Evolutionary conservation across 2,113 vertebrate genomes (phyloP), one percentile per base, ranked within the genome.

Genomic region (Tychaedon coryphoeus): DNA sequence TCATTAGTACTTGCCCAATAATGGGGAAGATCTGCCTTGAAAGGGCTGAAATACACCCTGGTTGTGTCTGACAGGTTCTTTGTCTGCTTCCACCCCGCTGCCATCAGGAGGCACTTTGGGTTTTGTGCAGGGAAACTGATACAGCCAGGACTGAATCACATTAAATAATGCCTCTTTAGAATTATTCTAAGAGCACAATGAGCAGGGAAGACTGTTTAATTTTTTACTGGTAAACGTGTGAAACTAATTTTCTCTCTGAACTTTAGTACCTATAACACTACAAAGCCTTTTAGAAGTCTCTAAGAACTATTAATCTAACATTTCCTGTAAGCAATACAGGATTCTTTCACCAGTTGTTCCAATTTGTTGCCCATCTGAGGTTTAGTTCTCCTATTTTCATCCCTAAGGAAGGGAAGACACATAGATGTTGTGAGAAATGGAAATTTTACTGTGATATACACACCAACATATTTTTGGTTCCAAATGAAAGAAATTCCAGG

Each of bases 1-100:
- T 67, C 38, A 34, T 87, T 47, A 70, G 6, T 8, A 5, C 6
- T 0, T 70, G 20, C 15, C 43, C 14, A 31, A 14, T 40, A n/a
- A n/a, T 1, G 25, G 14, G 48, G 33, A 28, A 25, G 25, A n/a
- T 67, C 5, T 60, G 70, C 19, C 33, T 51, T 34, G 74, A 43
- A 62, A 60, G 38, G 25, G 50, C 36, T 12, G 0, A 26, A 71
- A 57, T 38, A 2, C 33, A 3, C 51, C 3, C 10, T 0, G 2
- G 6, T 26, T 43, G 31, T 81, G 54, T 57, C 72, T 80, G 43
- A 8, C 7, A 9, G 65, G 20, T 22, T 56, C 66, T 82, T 66
- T 36, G 56, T 53, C n/a, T 62, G 33, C 77, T 56, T 16, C 12
- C 64, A 18, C 23, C 0, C 0, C 0, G 4, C 72, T n/a, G 22